Percentiles rank a stretch among this genome's conserved stretches.
These are phyloP conservation scores for Heteropelma amictum DNA, from an alignment of 2,888 invertebrate genomes.

Conservation along the genomic window DNA sequence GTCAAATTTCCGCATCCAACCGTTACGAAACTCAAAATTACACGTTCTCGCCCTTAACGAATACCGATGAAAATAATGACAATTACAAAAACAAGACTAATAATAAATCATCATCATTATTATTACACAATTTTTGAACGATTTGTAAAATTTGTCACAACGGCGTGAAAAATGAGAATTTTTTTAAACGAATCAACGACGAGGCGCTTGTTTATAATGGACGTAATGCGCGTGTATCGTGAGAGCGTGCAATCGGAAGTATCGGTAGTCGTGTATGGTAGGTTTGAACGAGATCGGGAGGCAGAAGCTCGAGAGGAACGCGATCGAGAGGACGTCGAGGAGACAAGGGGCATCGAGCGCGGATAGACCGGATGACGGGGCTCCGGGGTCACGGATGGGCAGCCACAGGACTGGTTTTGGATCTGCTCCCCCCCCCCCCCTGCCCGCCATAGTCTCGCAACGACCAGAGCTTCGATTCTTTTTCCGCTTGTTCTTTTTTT, in stretches of 20 bases:
- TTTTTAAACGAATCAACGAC: too few species aligned
- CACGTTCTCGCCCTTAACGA: too few species aligned
- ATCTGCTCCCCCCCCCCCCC: constrained; percentile 59
- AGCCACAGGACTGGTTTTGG: constrained; percentile 75
- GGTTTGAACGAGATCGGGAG: constrained; percentile 5
- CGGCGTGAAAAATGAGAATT: too few species aligned
- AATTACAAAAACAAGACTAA: not conserved
- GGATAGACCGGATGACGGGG: constrained; percentile 73
- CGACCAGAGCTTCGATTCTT: constrained; percentile 35
- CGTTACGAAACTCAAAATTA: not conserved
- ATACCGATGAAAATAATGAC: not conserved
- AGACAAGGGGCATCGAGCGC: constrained; percentile 58
- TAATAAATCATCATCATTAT: too few species aligned
- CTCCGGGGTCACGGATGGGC: constrained; percentile 76
- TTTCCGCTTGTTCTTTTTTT: constrained; percentile 17
- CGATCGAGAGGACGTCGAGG: constrained; percentile 44
- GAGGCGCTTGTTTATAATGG: too few species aligned
- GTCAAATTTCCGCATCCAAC: not conserved
- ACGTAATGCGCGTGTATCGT: not conserved
- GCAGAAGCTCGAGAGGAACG: constrained; percentile 26
- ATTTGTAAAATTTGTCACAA: too few species aligned
- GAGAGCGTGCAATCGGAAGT: not conserved
- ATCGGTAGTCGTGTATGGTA: not conserved
- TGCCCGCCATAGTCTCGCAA: not conserved
- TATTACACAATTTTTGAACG: too few species aligned